Conservation (phyloP, 2,888 invertebrate genomes). For the Cataglyphis altisquamis region DNA sequence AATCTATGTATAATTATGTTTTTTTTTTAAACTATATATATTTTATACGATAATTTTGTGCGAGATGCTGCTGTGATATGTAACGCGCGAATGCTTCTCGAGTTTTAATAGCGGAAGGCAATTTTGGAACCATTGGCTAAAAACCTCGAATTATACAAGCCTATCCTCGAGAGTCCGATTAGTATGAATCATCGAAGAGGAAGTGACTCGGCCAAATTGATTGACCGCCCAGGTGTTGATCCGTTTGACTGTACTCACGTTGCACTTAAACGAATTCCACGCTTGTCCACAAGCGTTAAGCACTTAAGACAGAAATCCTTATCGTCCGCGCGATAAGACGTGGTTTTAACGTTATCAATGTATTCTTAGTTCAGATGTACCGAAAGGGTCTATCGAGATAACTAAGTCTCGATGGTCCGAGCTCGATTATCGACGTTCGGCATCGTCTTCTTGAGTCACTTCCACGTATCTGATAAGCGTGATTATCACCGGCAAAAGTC, state of each 20-base stretch:
- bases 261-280: slow-evolving; percentile 66
- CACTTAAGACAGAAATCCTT: slow-evolving; percentile 43
- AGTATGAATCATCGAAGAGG: slow-evolving; percentile 68
- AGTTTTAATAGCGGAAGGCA: background rate
- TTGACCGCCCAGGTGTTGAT: slow-evolving; percentile 65
- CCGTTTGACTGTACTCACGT: slow-evolving; percentile 67
- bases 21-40: background rate
- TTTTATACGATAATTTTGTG: background rate
- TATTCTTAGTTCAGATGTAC: slow-evolving; percentile 63
- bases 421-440: slow-evolving; percentile 8
- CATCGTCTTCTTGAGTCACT: slow-evolving; percentile 39
- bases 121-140: slow-evolving; percentile 10
- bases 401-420: background rate
- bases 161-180: slow-evolving; percentile 34
- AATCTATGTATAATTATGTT: background rate
- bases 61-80: background rate
- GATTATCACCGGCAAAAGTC: slow-evolving; percentile 17
- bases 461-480: slow-evolving; percentile 42
- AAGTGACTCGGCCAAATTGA: slow-evolving; percentile 63
- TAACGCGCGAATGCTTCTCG: background rate
- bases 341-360: slow-evolving; percentile 35
- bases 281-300: slow-evolving; percentile 8
- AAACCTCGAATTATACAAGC: slow-evolving; percentile 19
- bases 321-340: slow-evolving; percentile 64
- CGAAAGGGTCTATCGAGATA: slow-evolving; percentile 47